These are phyloP conservation scores for Morpho achilles DNA, from an alignment of 2,888 invertebrate species.

Conservation along the genomic window DNA sequence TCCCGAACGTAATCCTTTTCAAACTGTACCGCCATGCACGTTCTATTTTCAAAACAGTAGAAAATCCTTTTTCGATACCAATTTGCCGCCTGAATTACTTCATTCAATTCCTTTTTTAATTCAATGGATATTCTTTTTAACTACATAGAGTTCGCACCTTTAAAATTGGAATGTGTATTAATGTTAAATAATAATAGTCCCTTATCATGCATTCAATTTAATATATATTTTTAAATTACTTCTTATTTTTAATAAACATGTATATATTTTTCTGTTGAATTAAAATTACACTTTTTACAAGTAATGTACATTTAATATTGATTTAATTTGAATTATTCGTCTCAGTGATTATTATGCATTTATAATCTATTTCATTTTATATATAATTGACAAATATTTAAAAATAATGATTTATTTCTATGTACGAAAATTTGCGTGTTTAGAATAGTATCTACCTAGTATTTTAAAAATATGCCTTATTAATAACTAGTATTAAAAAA, in stretches of 20 bases:
- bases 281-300: no score
- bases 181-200: conserved; percentile 1
- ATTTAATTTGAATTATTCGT: no score
- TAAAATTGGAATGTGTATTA: conserved; percentile 12
- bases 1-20: conserved; percentile 65
- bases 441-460: no score
- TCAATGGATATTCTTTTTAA: conserved; percentile 52
- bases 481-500: no score
- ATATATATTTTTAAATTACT: background rate
- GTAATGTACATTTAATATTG: no score
- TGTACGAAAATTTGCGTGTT: no score
- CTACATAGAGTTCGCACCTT: conserved; percentile 21
- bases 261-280: background rate
- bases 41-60: conserved; percentile 75
- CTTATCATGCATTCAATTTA: background rate
- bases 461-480: no score
- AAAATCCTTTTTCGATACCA: conserved; percentile 72
- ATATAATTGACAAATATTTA: no score
- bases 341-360: no score
- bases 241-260: no score
- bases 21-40: conserved; percentile 58
- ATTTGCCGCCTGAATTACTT: conserved; percentile 72
- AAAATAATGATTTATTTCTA: no score
- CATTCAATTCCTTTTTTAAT: conserved; percentile 48
- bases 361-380: no score